Conservation (phyloP, 2,888 invertebrate species). For the Limnephilus rhombicus region DNA sequence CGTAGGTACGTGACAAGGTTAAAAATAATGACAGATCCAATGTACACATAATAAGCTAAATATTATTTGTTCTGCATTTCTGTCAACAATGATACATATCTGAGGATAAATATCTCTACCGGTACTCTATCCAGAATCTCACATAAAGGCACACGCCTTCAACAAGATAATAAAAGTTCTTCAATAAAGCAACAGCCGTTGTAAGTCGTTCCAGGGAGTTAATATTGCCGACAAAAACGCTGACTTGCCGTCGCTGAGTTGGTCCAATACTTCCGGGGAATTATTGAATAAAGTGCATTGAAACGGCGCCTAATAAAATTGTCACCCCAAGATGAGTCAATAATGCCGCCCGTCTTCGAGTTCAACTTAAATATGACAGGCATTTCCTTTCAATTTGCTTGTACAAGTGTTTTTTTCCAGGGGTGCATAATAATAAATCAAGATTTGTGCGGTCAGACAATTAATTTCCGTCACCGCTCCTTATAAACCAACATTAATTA, state of each 20-base stretch:
- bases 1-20: no score
- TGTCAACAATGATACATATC: not conserved
- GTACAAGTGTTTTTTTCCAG: constrained; percentile 30
- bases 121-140: not conserved
- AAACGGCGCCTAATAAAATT: constrained; percentile 65
- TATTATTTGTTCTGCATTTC: not conserved
- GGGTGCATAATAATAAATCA: not conserved
- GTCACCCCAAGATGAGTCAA: constrained; percentile 63
- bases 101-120: not conserved
- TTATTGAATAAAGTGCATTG: constrained; percentile 64
- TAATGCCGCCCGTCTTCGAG: constrained; percentile 46
- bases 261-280: constrained; percentile 60
- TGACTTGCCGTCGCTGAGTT: constrained; percentile 55
- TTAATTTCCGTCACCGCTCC: not conserved
- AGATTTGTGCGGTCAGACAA: not conserved
- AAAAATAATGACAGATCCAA: not conserved
- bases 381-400: constrained; percentile 15
- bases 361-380: constrained; percentile 23
- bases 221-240: constrained; percentile 54
- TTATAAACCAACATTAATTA: not conserved
- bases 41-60: not conserved
- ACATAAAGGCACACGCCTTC: not conserved
- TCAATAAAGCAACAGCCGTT: not conserved
- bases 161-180: constrained; percentile 1
- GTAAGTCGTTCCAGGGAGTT: constrained; percentile 8